Evolutionary conservation across 2,113 vertebrate genomes (phyloP), one percentile per base, ranked within the genome.

Genomic region (Sapajus apella): DNA sequence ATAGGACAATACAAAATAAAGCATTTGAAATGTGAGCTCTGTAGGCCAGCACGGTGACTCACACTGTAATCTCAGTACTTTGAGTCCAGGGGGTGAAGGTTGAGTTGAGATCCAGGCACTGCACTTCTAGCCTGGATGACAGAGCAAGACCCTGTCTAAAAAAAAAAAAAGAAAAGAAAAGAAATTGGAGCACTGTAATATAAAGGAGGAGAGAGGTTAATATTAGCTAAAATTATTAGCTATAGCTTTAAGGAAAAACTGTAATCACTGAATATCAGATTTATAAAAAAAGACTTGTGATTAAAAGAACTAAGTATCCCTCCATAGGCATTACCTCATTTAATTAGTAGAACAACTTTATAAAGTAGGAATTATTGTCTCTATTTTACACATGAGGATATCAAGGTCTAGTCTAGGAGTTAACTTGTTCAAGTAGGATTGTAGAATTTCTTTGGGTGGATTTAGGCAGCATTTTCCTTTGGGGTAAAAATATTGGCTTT

Each of bases 181-280:
- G 12, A 64, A 95, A 73, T 40, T n/a, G n/a, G 43, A 88, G 4
- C 83, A 23, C 17, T 76, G 21, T 32, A 83, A 61, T 21, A 3
- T 27, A 37, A 93, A 21, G 30, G 23, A 91, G 55, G 58, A 77
- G n/a, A 75, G 35, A 52, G 47, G 70, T 66, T 88, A 81, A 93
- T n/a, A 47, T 73, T 87, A 61, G 43, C 27, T 94, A 27, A 52
- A 79, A 23, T 79, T 89, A 61, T 23, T 86, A 37, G 37, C 56
- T 30, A 45, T 82, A 55, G 27, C 40, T 94, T 94, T 87, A 76
- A 87, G 50, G 45, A 68, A 92, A 94, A 90, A 87, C 61, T 76
- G 32, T 43, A 88, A 56, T 76, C 52, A 47, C 43, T 73, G 50
- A 82, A 43, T 90, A 64, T 30, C 68, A 32, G 73, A 87, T 85